Evolutionary conservation across 1,140 invertebrate genomes (phyloP).

Genomic region (Tetragnatha versicolor): DNA sequence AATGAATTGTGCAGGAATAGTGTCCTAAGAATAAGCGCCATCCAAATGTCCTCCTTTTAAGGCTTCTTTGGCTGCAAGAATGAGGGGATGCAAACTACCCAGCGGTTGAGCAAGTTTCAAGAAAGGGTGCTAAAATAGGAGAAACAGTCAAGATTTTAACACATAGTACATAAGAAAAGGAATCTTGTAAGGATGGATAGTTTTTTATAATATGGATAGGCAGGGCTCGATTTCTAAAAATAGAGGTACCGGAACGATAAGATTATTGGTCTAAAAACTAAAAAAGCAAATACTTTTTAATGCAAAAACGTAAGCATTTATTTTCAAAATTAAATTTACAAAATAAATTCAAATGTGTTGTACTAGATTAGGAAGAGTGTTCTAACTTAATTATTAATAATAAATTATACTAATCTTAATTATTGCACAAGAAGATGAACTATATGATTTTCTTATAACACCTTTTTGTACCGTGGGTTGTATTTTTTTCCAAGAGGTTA

Average conservation of each 20-base stretch:
- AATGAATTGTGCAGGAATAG: too few species aligned
- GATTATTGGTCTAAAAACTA: background rate
- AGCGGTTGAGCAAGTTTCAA: constrained; percentile 84
- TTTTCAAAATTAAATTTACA: background rate
- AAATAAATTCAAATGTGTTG: too few species aligned
- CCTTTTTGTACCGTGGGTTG: too few species aligned
- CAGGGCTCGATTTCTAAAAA: too few species aligned
- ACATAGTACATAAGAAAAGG: background rate
- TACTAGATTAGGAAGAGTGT: too few species aligned
- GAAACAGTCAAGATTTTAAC: background rate
- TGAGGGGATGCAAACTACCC: constrained; percentile 84
- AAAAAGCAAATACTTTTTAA: background rate
- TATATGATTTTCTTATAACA: too few species aligned
- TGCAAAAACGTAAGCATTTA: background rate
- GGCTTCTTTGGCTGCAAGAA: constrained; percentile 85
- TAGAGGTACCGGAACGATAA: background rate
- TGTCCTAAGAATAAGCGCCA: constrained; percentile 32
- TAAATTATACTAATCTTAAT: too few species aligned
- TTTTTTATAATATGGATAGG: too few species aligned
- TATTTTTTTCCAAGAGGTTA: too few species aligned
- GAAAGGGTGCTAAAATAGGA: constrained; percentile 80
- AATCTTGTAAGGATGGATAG: too few species aligned
- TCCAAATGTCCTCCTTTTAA: constrained; percentile 70
- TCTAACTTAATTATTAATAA: too few species aligned
- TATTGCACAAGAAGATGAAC: too few species aligned